Percentiles rank a stretch among this genome's conserved stretches.
Evolutionary conservation across 2,113 vertebrate species (phyloP).

Genomic region (Datnioides undecimradiatus): DNA sequence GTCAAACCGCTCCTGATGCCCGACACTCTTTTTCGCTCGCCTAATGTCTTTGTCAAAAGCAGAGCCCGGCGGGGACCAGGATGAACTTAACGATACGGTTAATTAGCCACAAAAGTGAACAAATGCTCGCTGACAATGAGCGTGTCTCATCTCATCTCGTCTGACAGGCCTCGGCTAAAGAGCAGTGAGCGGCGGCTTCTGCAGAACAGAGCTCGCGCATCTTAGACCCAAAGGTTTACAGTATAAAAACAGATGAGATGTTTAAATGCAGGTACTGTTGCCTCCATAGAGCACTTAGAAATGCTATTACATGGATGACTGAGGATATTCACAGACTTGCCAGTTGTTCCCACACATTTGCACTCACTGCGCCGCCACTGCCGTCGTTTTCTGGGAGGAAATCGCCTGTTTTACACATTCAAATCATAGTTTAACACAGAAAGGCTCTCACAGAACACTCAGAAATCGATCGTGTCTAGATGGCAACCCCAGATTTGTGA

Average conservation of each 20-base stretch:
- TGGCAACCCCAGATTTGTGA: too few relatives aligned
- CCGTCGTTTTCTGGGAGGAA: too few relatives aligned
- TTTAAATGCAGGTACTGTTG: too few relatives aligned
- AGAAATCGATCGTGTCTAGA: too few relatives aligned
- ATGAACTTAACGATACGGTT: conserved; percentile 51
- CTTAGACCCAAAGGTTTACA: neutral
- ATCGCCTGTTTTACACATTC: neutral
- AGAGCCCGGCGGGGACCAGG: conserved; percentile 51
- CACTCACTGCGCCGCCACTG: neutral
- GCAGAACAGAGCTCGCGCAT: neutral
- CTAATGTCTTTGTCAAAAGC: conserved; percentile 68
- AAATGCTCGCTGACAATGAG: conserved; percentile 67
- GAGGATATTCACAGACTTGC: too few relatives aligned
- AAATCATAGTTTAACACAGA: neutral
- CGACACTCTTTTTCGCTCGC: conserved; percentile 58
- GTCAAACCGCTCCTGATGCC: conserved; percentile 57
- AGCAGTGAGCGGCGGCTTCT: conserved; percentile 11
- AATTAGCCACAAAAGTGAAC: conserved; percentile 75
- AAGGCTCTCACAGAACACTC: neutral
- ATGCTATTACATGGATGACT: too few relatives aligned
- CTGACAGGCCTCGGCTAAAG: conserved; percentile 35
- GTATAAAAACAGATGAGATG: neutral
- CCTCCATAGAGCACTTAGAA: too few relatives aligned
- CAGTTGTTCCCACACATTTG: neutral
- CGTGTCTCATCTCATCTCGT: conserved; percentile 47